Base-by-base conservation (phyloP, 2,113 vertebrate genomes). In the Lampris megalopsis region DNA sequence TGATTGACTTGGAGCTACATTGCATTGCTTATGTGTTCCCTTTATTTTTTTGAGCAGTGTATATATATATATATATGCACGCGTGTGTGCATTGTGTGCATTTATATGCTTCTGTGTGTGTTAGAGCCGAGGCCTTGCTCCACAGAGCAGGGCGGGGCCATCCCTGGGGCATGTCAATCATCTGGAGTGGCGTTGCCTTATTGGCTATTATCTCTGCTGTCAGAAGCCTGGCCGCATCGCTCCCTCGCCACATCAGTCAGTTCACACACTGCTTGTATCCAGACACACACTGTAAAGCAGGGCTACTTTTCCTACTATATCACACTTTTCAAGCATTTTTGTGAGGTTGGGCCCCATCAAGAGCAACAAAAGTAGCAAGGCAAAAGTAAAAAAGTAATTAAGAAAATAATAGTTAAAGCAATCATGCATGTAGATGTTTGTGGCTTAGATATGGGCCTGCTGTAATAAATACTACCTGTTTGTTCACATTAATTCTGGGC, bases 171-270 rank as follows among this genome's bases (percentile, higher is more conserved):
- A 93, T 95, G 96, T 96, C 96, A 96, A 94, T 97, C 96, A 93
- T 93, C 93, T 66, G 75, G 94, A 96, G 93, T 94, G 95, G 94
- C 94, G 90, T 92, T 77, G 91, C 93, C 95, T 97, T 96, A 97
- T 96, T 97, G 96, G 95, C 96, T 95, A 97, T 97, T 97, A 98
- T 97, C 96, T 97, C 91, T 95, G 88, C 95, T 96, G 92, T 94
- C 96, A 97, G 93, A 86, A 88, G 91, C 90, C 90, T 89, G 93
- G 91, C 95, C 90, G 91, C 89, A 92, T 83, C 94, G 84, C 87
- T 1, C 93, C 95, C 95, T 76, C 94, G 45, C 62, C 74, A 75
- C 82, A 90, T 92, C 83, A 52, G 79, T 91, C 89, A 89, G 80
- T 70, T 78, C 74, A 64, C 77, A 63, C 9, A 42, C 70, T 61